Evolutionary conservation across 2,888 invertebrate species (phyloP).

Genomic region (Lydus trimaculatus): DNA sequence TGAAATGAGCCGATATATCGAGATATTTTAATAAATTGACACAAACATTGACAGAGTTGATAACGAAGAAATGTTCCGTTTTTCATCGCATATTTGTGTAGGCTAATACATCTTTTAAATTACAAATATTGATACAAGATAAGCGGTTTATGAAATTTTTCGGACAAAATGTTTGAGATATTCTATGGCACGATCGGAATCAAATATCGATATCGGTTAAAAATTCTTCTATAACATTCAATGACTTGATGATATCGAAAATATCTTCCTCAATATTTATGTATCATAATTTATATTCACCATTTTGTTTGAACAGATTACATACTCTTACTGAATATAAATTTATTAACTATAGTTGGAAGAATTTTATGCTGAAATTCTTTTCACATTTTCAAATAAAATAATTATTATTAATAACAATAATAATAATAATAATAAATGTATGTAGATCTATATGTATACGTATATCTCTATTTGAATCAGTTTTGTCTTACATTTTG

Average conservation of each 20-base stretch:
- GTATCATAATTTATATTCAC: conserved; percentile 57
- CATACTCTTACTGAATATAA: conserved; percentile 40
- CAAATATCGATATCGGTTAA: conserved; percentile 46
- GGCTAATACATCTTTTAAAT: conserved; percentile 58
- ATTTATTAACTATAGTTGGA: conserved; percentile 20
- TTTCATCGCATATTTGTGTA: conserved; percentile 37
- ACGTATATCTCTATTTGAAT: background rate
- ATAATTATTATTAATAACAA: conserved; percentile 15
- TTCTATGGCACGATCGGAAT: conserved; percentile 57
- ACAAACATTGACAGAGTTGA: conserved; percentile 42
- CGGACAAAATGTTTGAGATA: conserved; percentile 60
- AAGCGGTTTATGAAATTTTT: conserved; percentile 61
- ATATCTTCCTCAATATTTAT: conserved; percentile 49
- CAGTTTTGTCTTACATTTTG: conserved; percentile 27
- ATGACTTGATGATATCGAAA: conserved; percentile 41
- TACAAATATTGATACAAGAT: conserved; percentile 62
- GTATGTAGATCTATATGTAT: too few relatives aligned
- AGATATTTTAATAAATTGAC: conserved; percentile 31
- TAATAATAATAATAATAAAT: too few relatives aligned
- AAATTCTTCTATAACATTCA: conserved; percentile 24
- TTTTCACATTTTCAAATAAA: background rate
- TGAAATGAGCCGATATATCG: conserved; percentile 15
- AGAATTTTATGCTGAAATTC: background rate
- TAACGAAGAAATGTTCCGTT: conserved; percentile 30
- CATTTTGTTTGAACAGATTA: conserved; percentile 52